Base-by-base conservation (phyloP, 1,140 invertebrate genomes). In the Hestina assimilis region DNA sequence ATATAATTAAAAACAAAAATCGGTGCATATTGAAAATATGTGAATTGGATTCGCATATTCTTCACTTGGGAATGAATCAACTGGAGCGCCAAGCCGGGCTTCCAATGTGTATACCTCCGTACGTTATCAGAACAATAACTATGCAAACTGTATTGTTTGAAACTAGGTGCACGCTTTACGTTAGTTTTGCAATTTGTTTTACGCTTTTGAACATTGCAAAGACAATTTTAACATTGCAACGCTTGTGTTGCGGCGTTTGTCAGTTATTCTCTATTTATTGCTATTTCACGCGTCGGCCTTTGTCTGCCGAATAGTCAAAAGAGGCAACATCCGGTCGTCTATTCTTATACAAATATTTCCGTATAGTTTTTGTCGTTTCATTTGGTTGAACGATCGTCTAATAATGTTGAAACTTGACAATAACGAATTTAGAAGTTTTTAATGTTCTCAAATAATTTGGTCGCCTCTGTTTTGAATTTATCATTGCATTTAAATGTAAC, bases 101-200 rank as follows among this genome's bases (percentile, higher is more conserved):
- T 51, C 21, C 47, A 42, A 29, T 42, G 21, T 47, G 31, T 20
- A 48, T 47, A 33, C 45, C 29, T 28, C 17, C 31, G 43, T 41
- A 21, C 29, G 54, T 58, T 58, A 58, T 58, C 46, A 35, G 47
- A 58, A 61, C 40, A 48, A 61, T 61, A 53, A 54, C 45, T 48
- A 52, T 29, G 53, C 46, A 38, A 41, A 52, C 57, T 52, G n/a
- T n/a, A 64, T 59, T 55, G 46, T 64, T 63, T 48, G 26, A 28
- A 53, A 58, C 50, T 61, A 19, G 20, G 11, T 47, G 35, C 15
- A 40, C 48, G 50, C 43, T 42, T 40, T 41, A 14, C 45, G 41
- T 65, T 60, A 56, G 57, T 65, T 42, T 47, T 33, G 33, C 57
- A 50, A 55, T 65, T 60, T 50, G 47, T 58, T 58, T 51, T 26